These are phyloP conservation scores for Micronycteris hirsuta DNA, from an alignment of 2,113 vertebrate genomes.

Conservation along the genomic window DNA sequence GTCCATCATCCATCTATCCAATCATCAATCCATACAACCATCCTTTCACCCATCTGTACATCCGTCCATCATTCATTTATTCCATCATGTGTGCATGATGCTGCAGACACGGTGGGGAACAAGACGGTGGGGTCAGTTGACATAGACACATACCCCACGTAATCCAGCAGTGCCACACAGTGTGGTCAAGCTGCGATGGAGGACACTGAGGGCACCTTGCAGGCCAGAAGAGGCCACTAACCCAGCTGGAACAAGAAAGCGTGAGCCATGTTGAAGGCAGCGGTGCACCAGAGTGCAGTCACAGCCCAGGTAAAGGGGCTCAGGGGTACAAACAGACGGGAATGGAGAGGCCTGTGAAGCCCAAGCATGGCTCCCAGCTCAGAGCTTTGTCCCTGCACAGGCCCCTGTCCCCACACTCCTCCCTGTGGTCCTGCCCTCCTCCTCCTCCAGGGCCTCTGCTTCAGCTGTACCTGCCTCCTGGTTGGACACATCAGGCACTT, in stretches of 20 bases:
- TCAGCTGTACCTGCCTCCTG: neutral
- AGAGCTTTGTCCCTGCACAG: neutral
- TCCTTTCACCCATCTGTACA: neutral
- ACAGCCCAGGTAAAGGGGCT: neutral
- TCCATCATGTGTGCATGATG: neutral
- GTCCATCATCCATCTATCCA: neutral
- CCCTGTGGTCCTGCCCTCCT: neutral
- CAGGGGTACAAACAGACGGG: neutral
- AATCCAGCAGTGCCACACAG: too few species aligned
- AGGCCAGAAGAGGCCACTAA: neutral
- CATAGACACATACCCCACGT: neutral
- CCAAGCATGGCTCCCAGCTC: neutral
- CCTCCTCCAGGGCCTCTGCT: neutral
- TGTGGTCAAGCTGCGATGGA: neutral
- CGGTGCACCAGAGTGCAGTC: neutral
- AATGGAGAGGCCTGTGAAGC: neutral
- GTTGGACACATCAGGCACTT: neutral
- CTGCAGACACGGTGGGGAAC: too few species aligned
- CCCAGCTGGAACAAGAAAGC: neutral
- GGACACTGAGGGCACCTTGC: neutral
- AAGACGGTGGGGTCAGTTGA: neutral
- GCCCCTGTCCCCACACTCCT: neutral
- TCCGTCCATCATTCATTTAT: neutral
- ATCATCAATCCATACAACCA: neutral
- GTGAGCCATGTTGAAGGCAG: neutral